Conservation (phyloP, 2,888 invertebrate genomes). For the Sepioteuthis lessoniana region DNA sequence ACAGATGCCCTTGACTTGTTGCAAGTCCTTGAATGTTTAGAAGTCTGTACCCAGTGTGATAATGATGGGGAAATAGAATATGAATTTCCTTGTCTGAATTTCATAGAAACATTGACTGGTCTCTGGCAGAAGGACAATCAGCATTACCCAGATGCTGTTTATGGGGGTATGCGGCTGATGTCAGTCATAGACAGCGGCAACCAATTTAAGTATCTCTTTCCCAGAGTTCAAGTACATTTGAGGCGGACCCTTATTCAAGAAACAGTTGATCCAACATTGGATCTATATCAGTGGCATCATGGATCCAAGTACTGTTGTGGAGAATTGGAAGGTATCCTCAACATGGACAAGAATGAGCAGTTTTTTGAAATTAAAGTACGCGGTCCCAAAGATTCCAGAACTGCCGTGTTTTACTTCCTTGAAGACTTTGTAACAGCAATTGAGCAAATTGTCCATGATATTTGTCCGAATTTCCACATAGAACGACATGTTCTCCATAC, state of each 20-base stretch:
- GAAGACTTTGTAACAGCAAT: conserved; percentile 81
- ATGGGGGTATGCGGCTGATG: conserved; percentile 80
- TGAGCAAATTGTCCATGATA: conserved; percentile 80
- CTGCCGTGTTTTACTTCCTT: conserved; percentile 80
- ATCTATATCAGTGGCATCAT: conserved; percentile 83
- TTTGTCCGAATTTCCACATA: conserved; percentile 82
- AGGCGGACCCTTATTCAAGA: conserved; percentile 76
- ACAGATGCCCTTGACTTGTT: conserved; percentile 83
- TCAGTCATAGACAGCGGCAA: conserved; percentile 77
- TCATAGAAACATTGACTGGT: conserved; percentile 81
- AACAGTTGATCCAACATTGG: conserved; percentile 73
- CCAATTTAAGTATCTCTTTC: conserved; percentile 81
- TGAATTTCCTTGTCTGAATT: conserved; percentile 83
- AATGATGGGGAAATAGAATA: conserved; percentile 83
- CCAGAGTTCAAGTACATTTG: conserved; percentile 81
- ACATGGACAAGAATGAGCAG: conserved; percentile 77
- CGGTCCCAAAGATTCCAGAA: conserved; percentile 78
- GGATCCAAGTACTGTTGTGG: conserved; percentile 83
- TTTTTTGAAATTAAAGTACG: conserved; percentile 82
- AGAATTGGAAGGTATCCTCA: conserved; percentile 82
- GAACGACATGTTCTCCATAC: conserved; percentile 82
- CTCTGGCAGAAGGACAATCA: conserved; percentile 79
- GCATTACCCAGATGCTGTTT: conserved; percentile 76
- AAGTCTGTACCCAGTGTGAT: conserved; percentile 83
- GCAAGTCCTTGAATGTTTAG: conserved; percentile 82